A percentile compares a stretch with the other conserved stretches of the same genome.
Evolutionary conservation across 2,797 vertebrate genomes (phyloP).

Genomic region (Phyllotis vaccarum): DNA sequence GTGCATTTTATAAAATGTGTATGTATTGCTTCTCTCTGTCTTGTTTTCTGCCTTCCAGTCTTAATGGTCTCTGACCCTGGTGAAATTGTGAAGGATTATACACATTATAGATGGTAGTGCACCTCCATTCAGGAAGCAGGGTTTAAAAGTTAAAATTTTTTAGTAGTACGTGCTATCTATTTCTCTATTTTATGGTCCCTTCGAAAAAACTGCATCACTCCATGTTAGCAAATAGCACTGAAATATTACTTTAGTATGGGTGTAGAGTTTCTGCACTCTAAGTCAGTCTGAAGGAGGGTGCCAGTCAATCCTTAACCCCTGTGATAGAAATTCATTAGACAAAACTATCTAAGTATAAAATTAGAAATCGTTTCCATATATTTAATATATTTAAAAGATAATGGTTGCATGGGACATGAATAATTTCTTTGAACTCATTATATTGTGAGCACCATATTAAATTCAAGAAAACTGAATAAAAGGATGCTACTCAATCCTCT

Average conservation of each 20-base stretch:
- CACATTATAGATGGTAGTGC: conserved; percentile 64
- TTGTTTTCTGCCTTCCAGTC: background rate
- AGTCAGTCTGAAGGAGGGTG: conserved; percentile 42
- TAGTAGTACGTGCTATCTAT: conserved; percentile 64
- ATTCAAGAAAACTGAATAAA: background rate
- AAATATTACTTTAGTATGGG: conserved; percentile 61
- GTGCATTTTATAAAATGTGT: conserved; percentile 25
- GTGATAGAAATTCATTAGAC: background rate
- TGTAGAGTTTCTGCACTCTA: conserved; percentile 46
- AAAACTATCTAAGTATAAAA: background rate
- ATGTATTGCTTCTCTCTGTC: background rate
- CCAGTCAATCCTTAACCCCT: background rate
- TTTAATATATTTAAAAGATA: background rate
- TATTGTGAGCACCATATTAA: background rate
- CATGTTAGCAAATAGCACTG: conserved; percentile 60
- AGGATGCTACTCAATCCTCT: background rate
- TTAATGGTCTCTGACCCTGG: conserved; percentile 57
- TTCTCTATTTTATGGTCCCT: conserved; percentile 77
- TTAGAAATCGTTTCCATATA: background rate
- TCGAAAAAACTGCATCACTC: conserved; percentile 64
- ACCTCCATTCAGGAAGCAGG: conserved; percentile 71
- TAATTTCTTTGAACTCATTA: background rate
- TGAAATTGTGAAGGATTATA: conserved; percentile 54
- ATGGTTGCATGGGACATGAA: background rate
- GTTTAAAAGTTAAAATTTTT: conserved; percentile 66